Conservation (phyloP, 2,113 vertebrate species). For the Psammodynastes pulverulentus region DNA sequence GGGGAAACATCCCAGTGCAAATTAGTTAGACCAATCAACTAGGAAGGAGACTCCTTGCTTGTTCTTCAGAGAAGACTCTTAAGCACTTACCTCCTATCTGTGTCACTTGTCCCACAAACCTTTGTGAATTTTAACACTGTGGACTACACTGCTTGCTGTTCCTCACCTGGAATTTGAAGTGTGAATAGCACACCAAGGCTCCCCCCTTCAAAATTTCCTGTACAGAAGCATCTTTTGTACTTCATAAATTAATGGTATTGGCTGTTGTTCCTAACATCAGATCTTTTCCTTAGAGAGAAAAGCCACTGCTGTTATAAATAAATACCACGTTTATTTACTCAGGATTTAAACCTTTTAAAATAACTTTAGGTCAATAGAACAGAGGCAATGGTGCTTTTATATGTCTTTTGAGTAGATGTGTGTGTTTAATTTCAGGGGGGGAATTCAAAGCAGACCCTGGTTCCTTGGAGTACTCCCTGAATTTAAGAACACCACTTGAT, state of each 20-base stretch:
- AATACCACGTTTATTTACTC: neutral
- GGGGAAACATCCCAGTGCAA: neutral
- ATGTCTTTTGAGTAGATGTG: neutral
- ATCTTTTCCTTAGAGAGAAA: neutral
- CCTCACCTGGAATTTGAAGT: neutral
- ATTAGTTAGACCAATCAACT: neutral
- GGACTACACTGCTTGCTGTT: neutral
- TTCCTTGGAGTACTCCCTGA: neutral
- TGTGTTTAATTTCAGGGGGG: conserved; percentile 4
- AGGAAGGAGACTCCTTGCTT: neutral
- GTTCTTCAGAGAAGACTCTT: neutral
- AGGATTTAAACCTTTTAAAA: neutral
- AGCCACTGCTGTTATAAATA: neutral
- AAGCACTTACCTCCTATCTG: neutral
- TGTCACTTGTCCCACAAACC: neutral
- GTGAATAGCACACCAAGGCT: neutral
- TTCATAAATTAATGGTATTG: neutral
- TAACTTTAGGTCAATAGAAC: conserved; percentile 3
- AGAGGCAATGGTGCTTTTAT: neutral
- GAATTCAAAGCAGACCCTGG: neutral
- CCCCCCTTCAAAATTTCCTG: neutral
- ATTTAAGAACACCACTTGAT: conserved; percentile 31
- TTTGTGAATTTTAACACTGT: neutral
- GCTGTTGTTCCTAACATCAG: fast-evolving
- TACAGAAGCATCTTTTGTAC: neutral